Conservation (phyloP, 2,888 invertebrate species). For the Euzophera pinguis region DNA sequence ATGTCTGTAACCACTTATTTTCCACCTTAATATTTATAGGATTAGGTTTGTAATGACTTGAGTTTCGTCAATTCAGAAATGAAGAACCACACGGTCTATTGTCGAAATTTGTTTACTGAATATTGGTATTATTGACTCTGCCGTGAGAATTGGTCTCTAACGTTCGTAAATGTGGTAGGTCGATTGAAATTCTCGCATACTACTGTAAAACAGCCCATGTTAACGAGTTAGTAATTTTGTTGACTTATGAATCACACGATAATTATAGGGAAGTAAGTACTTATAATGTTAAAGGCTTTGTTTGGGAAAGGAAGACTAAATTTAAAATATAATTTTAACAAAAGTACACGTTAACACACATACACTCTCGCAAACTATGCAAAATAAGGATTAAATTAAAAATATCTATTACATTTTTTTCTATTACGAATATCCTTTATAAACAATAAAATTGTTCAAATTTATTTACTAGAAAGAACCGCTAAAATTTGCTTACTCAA, state of each 20-base stretch:
- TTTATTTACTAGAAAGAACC: no score
- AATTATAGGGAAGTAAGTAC: background rate
- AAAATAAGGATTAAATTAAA: no score
- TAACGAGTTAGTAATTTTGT: constrained; percentile 28
- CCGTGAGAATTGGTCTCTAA: constrained; percentile 76
- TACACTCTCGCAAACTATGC: no score
- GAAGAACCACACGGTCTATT: constrained; percentile 58
- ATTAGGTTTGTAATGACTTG: constrained; percentile 31
- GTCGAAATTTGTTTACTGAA: constrained; percentile 70
- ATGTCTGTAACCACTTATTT: constrained; percentile 28
- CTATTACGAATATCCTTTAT: no score
- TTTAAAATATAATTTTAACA: no score
- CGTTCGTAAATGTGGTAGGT: constrained; percentile 72
- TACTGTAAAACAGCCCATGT: constrained; percentile 54
- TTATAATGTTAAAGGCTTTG: no score
- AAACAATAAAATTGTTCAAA: no score
- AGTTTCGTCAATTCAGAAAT: constrained; percentile 42
- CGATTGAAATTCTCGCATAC: constrained; percentile 62
- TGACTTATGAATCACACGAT: constrained; percentile 18
- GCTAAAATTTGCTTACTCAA: no score
- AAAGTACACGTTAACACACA: no score
- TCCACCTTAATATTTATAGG: constrained; percentile 24
- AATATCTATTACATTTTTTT: no score
- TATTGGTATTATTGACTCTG: constrained; percentile 69
- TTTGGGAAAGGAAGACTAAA: no score